Evolutionary conservation across 2,113 vertebrate genomes (phyloP).

Genomic region (Acanthochromis polyacanthus): DNA sequence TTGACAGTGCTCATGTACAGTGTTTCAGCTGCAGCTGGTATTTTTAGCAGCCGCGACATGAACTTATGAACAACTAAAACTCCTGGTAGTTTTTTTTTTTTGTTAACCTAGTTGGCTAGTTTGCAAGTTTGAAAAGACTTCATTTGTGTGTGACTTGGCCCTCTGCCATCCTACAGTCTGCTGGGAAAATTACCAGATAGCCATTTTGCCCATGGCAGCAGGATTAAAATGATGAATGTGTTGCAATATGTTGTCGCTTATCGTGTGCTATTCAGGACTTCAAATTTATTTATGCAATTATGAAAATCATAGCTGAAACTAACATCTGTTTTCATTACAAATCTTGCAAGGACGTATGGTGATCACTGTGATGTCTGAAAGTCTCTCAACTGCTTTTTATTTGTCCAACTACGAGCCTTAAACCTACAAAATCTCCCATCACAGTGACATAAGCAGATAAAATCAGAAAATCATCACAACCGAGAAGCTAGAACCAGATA

Average conservation of each 20-base stretch:
- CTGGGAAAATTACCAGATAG: constrained; percentile 49
- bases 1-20: not conserved
- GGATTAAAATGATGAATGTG: constrained; percentile 49
- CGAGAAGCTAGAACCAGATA: too few relatives aligned
- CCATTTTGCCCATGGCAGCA: constrained; percentile 44
- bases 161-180: constrained; percentile 15
- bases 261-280: not conserved
- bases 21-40: not conserved
- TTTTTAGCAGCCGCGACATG: not conserved
- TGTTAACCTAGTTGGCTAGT: not conserved
- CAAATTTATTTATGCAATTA: too few relatives aligned
- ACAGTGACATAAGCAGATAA: too few relatives aligned
- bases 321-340: too few relatives aligned
- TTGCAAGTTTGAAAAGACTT: constrained; percentile 26
- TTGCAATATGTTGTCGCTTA: constrained; percentile 9
- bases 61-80: not conserved
- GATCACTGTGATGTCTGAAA: not conserved
- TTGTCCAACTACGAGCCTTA: too few relatives aligned
- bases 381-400: not conserved
- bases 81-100: not conserved
- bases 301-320: too few relatives aligned
- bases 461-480: too few relatives aligned
- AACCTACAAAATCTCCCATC: too few relatives aligned
- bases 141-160: constrained; percentile 10
- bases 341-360: not conserved